Conservation (phyloP, 2,888 invertebrate species). For the Agriopis marginaria region DNA sequence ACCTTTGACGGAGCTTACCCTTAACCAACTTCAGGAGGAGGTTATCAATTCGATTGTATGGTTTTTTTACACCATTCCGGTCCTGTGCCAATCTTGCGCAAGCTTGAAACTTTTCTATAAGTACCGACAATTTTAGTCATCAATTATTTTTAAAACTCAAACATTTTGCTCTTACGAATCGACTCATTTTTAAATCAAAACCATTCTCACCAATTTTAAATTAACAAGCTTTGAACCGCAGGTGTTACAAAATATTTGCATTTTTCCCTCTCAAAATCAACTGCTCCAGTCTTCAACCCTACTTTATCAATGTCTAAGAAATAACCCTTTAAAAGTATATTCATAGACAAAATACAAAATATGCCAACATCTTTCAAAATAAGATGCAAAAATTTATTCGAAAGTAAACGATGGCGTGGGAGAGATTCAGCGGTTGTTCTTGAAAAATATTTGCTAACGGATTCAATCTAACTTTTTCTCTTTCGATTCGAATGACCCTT, state of each 20-base stretch:
- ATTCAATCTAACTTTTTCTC: constrained; percentile 33
- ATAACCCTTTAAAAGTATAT: constrained; percentile 22
- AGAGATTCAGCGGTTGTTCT: not conserved
- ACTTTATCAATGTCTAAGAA: constrained; percentile 25
- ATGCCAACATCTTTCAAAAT: constrained; percentile 5
- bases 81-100: too few relatives aligned
- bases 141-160: too few relatives aligned
- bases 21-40: too few relatives aligned
- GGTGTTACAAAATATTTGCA: constrained; percentile 17
- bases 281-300: constrained; percentile 10
- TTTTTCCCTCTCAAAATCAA: constrained; percentile 8
- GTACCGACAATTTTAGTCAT: too few relatives aligned
- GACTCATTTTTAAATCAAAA: not conserved
- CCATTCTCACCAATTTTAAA: not conserved
- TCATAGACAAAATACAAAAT: constrained; percentile 16
- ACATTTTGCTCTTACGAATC: too few relatives aligned
- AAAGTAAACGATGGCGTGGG: not conserved
- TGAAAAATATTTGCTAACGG: constrained; percentile 21
- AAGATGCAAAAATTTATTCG: not conserved
- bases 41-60: too few relatives aligned
- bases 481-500: constrained; percentile 43
- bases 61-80: too few relatives aligned
- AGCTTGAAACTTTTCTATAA: too few relatives aligned
- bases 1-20: too few relatives aligned
- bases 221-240: not conserved